A percentile compares a stretch with the other conserved stretches of the same genome.
phyloP scores from a whole-genome alignment of 2,113 vertebrate species.

The Ctenomys sociabilis region DNA sequence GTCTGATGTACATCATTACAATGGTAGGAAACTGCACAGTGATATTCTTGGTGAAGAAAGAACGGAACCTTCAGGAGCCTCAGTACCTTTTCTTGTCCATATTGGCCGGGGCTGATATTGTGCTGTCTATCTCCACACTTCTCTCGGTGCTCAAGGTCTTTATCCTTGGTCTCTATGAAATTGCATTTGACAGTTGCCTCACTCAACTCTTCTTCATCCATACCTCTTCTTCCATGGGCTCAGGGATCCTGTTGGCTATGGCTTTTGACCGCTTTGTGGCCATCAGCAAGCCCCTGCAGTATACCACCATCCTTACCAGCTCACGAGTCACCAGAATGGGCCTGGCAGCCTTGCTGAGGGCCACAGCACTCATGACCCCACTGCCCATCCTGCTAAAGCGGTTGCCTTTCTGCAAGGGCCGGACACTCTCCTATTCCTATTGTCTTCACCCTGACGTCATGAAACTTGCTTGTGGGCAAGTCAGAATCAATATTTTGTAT shows the following conservation, averaged over 20 bases:
- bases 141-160: conserved; percentile 70
- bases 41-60: conserved; percentile 41
- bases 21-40: conserved; percentile 56
- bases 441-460: conserved; percentile 60
- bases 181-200: conserved; percentile 73
- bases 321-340: conserved; percentile 47
- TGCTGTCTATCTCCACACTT: conserved; percentile 59
- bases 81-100: conserved; percentile 74
- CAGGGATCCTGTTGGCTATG: conserved; percentile 62
- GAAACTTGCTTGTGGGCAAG: conserved; percentile 54
- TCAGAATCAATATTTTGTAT: conserved; percentile 62
- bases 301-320: conserved; percentile 57
- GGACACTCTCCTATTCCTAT: conserved; percentile 34
- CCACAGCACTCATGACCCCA: neutral
- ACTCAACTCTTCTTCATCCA: conserved; percentile 71
- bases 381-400: conserved; percentile 45
- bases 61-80: conserved; percentile 62
- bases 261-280: conserved; percentile 60
- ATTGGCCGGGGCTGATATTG: conserved; percentile 65
- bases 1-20: conserved; percentile 52
- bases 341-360: conserved; percentile 44
- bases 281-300: conserved; percentile 58
- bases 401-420: conserved; percentile 47
- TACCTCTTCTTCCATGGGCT: conserved; percentile 57
- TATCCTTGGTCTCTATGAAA: conserved; percentile 42